These are phyloP conservation scores for Hypomesus transpacificus DNA, from an alignment of 2,113 vertebrate genomes.

Conservation along the genomic window DNA sequence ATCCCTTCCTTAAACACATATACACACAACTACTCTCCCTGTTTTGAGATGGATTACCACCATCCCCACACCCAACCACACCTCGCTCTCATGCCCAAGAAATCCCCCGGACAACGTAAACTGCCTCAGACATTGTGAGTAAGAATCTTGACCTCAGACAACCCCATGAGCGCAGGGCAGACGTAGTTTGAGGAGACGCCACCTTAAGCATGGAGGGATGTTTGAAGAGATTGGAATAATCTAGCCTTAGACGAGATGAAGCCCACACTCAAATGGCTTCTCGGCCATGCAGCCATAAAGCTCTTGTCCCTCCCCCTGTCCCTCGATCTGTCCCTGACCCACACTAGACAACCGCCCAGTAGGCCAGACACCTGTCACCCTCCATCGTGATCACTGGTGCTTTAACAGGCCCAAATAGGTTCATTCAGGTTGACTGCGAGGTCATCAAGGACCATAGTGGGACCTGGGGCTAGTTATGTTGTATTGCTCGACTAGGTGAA, in stretches of 20 bases:
- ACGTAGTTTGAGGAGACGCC: constrained; percentile 29
- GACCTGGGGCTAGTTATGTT: neutral
- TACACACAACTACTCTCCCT: neutral
- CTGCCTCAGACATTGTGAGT: constrained; percentile 39
- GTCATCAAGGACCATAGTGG: constrained; percentile 22
- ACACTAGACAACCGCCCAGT: constrained; percentile 33
- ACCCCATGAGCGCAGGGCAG: constrained; percentile 8
- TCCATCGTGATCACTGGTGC: constrained; percentile 43
- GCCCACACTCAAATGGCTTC: constrained; percentile 37
- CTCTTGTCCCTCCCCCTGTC: constrained; percentile 26
- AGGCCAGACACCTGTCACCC: constrained; percentile 45
- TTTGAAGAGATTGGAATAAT: constrained; percentile 47
- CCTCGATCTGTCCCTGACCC: constrained; percentile 19
- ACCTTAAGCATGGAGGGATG: constrained; percentile 31
- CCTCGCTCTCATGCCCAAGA: neutral
- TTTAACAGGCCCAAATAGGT: constrained; percentile 25
- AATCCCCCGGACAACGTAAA: neutral
- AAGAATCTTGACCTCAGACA: constrained; percentile 42
- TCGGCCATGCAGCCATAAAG: constrained; percentile 38
- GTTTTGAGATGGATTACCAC: constrained; percentile 15
- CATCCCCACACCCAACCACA: neutral
- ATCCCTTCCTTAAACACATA: neutral
- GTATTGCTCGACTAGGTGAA: neutral
- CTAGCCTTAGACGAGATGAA: constrained; percentile 44
- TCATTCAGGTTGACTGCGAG: constrained; percentile 8